phyloP scores from a whole-genome alignment of 2,113 vertebrate genomes.

The Peromyscus polionotus region DNA sequence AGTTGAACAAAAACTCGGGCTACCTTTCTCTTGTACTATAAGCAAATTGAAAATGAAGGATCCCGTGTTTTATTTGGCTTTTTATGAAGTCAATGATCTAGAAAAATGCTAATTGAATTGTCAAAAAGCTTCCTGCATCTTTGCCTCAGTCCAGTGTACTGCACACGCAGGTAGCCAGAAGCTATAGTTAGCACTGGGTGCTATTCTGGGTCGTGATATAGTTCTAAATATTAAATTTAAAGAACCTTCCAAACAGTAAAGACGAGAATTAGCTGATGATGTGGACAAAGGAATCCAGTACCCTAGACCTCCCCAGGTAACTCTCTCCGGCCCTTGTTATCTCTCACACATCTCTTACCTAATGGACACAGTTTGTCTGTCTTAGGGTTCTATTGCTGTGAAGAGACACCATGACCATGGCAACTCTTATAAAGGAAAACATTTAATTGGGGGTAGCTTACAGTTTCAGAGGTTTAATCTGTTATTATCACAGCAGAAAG shows the following conservation, averaged over 20 bases:
- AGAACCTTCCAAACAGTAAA: conserved; percentile 66
- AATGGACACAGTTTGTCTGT: conserved; percentile 11
- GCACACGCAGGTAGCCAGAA: conserved; percentile 68
- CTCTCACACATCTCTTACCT: neutral
- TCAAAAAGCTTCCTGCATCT: conserved; percentile 70
- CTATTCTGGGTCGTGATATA: conserved; percentile 75
- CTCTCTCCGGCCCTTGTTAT: neutral
- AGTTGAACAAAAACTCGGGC: neutral
- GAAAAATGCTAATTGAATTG: conserved; percentile 80
- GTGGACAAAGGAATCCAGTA: conserved; percentile 26
- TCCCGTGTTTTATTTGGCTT: conserved; percentile 29
- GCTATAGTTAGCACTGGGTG: conserved; percentile 75
- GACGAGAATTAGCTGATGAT: conserved; percentile 66
- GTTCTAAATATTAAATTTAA: conserved; percentile 78
- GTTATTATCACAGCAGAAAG: neutral
- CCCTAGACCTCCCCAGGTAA: conserved; percentile 52
- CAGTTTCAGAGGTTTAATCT: neutral
- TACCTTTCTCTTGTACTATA: neutral
- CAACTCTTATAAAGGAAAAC: neutral
- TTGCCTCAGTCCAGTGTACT: conserved; percentile 69
- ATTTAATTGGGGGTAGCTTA: neutral
- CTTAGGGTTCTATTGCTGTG: neutral
- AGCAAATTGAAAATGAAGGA: conserved; percentile 43
- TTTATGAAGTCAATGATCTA: conserved; percentile 69
- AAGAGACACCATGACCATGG: neutral